Base-by-base conservation (phyloP, 2,797 vertebrate genomes). In the Gobio occitaniae region DNA sequence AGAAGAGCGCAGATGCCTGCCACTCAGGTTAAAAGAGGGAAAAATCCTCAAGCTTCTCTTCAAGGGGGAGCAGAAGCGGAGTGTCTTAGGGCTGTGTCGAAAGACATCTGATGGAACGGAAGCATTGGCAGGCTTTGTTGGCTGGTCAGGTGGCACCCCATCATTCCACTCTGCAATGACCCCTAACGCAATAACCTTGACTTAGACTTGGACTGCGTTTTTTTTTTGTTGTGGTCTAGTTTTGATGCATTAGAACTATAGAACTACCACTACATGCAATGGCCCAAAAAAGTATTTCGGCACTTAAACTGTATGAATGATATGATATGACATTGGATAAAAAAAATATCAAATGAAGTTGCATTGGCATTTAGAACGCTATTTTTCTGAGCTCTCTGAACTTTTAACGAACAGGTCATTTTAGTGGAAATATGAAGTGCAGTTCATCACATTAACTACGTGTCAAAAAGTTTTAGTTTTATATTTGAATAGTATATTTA, bases 31-130 rank as follows among this genome's bases (percentile, higher is more conserved):
- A 94, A 84, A 84, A 89, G 88, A 91, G 79, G 78, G 66, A 41
- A n/a, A 83, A 86, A 63, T 66, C 44, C 72, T 90, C 89, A 84
- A 76, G 82, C 68, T 47, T 25, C 75, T 88, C 87, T 89, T 86
- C 76, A 88, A 90, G 82, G 70, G n/a, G 80, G 90, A 92, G 91
- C 87, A 93, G 85, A 87, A 90, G 90, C 63, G 19, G 91, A 92
- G 89, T 91, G 88, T 88, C 76, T 85, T 85, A 91, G 90, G 87
- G 68, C 29, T 1, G 90, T 85, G 93, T 90, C 59, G 93, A 94
- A 89, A 94, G 94, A 94, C 89, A 38, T 36, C 90, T 90, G 87
- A 91, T 85, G 89, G 90, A 92, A 92, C 89, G 89, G 92, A 93
- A 93, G 90, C 85, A 76, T 79, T 72, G 85, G 36, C 87, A 90